Percentiles rank a stretch among this genome's conserved stretches.
Conservation (phyloP, 2,797 vertebrate genomes). For the Gobionotothen gibberifrons region DNA sequence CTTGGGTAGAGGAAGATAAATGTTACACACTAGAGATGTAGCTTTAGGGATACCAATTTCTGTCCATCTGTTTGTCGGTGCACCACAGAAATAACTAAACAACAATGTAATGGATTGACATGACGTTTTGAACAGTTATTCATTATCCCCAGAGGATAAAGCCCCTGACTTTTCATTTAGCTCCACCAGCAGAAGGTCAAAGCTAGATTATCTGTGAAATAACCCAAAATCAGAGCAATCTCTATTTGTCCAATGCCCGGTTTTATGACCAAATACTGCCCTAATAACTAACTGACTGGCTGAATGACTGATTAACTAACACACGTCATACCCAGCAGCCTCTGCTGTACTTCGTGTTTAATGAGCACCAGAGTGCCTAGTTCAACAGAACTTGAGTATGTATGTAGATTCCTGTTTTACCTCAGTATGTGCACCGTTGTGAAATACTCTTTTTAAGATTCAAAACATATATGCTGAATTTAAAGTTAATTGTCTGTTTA, state of each 20-base stretch:
- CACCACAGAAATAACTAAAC: not conserved
- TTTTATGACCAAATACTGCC: too few species aligned
- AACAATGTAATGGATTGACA: not conserved
- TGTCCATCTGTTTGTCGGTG: not conserved
- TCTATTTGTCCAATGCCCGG: too few species aligned
- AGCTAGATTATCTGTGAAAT: not conserved
- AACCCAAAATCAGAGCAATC: not conserved
- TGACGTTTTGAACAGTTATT: not conserved
- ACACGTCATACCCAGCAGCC: too few species aligned
- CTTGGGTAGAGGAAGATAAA: slow-evolving; percentile 24
- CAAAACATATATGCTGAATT: not conserved
- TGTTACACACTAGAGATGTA: not conserved
- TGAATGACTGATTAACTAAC: too few species aligned
- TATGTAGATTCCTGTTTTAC: not conserved
- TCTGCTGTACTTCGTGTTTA: not conserved
- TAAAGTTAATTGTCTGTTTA: not conserved
- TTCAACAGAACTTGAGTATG: not conserved
- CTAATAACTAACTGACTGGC: too few species aligned
- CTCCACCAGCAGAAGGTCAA: not conserved
- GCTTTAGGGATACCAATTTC: not conserved
- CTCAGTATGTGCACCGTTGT: not conserved
- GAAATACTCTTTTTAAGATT: not conserved
- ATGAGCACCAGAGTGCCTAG: not conserved
- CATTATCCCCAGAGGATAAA: not conserved
- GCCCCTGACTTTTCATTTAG: not conserved